phyloP scores from a whole-genome alignment of 2,113 vertebrate species.

The Megaleporinus macrocephalus region DNA sequence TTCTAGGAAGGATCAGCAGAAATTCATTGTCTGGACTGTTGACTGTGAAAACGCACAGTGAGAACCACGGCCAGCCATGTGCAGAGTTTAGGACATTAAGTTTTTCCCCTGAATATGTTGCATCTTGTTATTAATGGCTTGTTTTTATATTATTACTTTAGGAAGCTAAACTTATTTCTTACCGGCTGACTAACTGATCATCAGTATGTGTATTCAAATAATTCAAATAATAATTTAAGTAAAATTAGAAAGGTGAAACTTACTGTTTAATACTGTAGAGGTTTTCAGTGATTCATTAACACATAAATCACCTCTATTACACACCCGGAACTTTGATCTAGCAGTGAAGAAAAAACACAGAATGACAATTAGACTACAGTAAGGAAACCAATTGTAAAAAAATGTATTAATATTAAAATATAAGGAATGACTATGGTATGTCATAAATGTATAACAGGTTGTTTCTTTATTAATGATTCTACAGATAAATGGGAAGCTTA shows the following conservation, averaged over 20 bases:
- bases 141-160: too few species aligned
- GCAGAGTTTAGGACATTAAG: too few species aligned
- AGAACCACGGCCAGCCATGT: neutral
- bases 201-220: too few species aligned
- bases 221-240: too few species aligned
- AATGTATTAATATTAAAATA: neutral
- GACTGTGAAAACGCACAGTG: neutral
- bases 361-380: neutral
- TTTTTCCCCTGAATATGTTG: too few species aligned
- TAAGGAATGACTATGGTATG: too few species aligned
- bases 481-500: neutral
- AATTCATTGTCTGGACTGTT: neutral
- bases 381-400: neutral
- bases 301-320: neutral
- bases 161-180: too few species aligned
- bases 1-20: neutral
- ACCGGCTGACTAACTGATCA: too few species aligned
- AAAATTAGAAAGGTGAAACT: neutral
- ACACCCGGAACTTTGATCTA: too few species aligned
- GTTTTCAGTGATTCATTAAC: neutral
- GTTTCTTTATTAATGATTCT: neutral
- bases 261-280: neutral
- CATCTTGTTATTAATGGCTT: too few species aligned
- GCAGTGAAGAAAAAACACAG: too few species aligned
- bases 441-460: too few species aligned